Conservation (phyloP, 2,888 invertebrate genomes). For the Cordilura impudica region DNA sequence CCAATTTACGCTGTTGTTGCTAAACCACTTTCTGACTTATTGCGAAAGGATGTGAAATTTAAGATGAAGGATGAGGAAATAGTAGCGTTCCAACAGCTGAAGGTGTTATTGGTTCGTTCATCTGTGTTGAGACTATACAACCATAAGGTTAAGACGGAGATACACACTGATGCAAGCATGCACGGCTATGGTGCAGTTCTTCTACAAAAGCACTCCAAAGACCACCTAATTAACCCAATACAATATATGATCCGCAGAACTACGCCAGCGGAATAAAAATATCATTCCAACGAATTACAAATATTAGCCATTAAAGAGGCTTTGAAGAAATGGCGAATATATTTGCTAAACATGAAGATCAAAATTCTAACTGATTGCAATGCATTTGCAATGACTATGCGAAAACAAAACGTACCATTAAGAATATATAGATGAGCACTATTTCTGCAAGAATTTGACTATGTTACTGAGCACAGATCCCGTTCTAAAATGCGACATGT, state of each 20-base stretch:
- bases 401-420: slow-evolving; percentile 46
- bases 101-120: slow-evolving; percentile 28
- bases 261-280: slow-evolving; percentile 6
- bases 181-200: slow-evolving; percentile 61
- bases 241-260: slow-evolving; percentile 60
- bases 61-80: slow-evolving; percentile 42
- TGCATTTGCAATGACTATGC: slow-evolving; percentile 56
- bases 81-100: slow-evolving; percentile 48
- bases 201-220: slow-evolving; percentile 56
- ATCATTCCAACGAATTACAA: slow-evolving; percentile 66
- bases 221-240: slow-evolving; percentile 46
- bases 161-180: slow-evolving; percentile 63
- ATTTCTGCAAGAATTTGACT: slow-evolving; percentile 55
- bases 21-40: slow-evolving; percentile 68
- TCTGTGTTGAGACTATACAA: slow-evolving; percentile 61
- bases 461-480: slow-evolving; percentile 51
- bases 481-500: slow-evolving; percentile 55
- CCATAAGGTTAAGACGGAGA: slow-evolving; percentile 56
- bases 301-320: slow-evolving; percentile 65
- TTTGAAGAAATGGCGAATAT: slow-evolving; percentile 64
- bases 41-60: slow-evolving; percentile 47
- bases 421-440: slow-evolving; percentile 51
- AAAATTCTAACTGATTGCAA: slow-evolving; percentile 60
- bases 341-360: slow-evolving; percentile 32
- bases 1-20: slow-evolving; percentile 66